phyloP scores from a whole-genome alignment of 2,888 invertebrate genomes.

The Odiellus spinosus region DNA sequence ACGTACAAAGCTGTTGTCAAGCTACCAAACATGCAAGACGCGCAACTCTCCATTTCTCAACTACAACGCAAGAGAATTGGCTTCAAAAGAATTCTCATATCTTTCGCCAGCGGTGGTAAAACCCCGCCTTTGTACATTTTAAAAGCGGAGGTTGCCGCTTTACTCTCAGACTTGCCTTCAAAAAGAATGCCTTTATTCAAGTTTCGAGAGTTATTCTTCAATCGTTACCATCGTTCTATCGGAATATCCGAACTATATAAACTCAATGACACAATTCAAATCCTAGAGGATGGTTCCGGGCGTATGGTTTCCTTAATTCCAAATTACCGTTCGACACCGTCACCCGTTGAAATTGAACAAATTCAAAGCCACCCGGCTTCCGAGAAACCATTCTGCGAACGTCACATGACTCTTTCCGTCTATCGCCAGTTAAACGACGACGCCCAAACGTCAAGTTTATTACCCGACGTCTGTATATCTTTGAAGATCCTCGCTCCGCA shows the following conservation, averaged over 20 bases:
- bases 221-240: slow-evolving; percentile 50
- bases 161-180: slow-evolving; percentile 57
- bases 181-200: slow-evolving; percentile 59
- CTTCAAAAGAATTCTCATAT: not conserved
- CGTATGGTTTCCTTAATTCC: slow-evolving; percentile 52
- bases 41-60: not conserved
- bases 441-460: slow-evolving; percentile 18
- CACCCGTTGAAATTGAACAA: slow-evolving; percentile 27
- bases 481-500: slow-evolving; percentile 46
- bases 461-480: slow-evolving; percentile 42
- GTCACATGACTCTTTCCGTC: slow-evolving; percentile 43
- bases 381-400: slow-evolving; percentile 43
- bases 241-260: slow-evolving; percentile 35
- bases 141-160: slow-evolving; percentile 50
- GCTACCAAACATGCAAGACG: not conserved
- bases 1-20: slow-evolving; percentile 20
- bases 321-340: slow-evolving; percentile 42
- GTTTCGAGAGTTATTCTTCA: slow-evolving; percentile 65
- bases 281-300: slow-evolving; percentile 46
- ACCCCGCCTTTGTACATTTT: slow-evolving; percentile 23
- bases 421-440: slow-evolving; percentile 23
- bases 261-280: slow-evolving; percentile 56
- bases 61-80: not conserved
- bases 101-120: not conserved
- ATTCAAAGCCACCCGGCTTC: slow-evolving; percentile 19